Base-by-base conservation (phyloP, 2,113 vertebrate genomes). In the Lasiurus cinereus region DNA sequence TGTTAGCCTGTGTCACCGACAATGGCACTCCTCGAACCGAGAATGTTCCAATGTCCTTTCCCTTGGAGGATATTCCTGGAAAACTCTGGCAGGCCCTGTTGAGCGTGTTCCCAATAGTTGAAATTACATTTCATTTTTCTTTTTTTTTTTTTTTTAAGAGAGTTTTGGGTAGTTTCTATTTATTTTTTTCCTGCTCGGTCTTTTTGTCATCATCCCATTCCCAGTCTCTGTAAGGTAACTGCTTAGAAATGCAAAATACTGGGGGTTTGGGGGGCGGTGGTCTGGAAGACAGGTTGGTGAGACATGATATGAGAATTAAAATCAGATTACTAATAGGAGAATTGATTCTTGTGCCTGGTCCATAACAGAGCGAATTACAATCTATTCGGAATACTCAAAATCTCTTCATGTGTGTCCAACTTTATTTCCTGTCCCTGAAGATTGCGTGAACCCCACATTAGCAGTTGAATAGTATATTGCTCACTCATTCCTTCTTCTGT, bases 181-280 rank as follows among this genome's bases (percentile, higher is more conserved):
- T 77, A 56, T 43, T 77, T 66, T 76, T 66, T 88, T 59, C 52
- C 19, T 29, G 16, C 11, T 29, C 29, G 15, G 5, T n/a, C 22
- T 79, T 78, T 46, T 72, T 78, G 24, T n/a, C 22, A 48, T 72
- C 9, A 24, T 48, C 21, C 14, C 29, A 24, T 80, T 88, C 29
- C 24, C 50, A 10, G 80, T 94, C 5, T 89, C 50, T 48, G 6
- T 46, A 77, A 93, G 36, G 72, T 52, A 62, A 50, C 9, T 33
- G 79, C 54, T 69, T 74, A 14, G 50, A 85, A 92, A 90, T 62
- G 64, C 29, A 62, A 93, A 50, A 56, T 72, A 83, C 69, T 82
- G 46, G 22, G 73, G 22, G 15, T 24, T 22, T 62, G 39, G 3
- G 39, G 39, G 33, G 64, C n/a, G 12, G 8, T 82, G 13, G 3